Base-by-base conservation (phyloP, 2,113 vertebrate species). In the Myotis yumanensis region DNA sequence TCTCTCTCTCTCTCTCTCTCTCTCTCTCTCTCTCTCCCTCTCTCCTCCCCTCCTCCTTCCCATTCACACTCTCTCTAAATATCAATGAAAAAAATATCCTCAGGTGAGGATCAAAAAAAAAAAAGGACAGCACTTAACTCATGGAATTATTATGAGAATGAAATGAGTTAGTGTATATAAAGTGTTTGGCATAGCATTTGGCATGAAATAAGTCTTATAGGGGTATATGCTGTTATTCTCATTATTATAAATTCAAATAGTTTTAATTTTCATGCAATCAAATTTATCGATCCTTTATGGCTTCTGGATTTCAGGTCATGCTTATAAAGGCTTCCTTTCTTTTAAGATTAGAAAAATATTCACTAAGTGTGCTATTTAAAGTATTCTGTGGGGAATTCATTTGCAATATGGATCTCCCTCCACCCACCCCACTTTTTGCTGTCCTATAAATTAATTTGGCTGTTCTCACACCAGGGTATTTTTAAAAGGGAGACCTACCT, bases 191-290 rank as follows among this genome's bases (percentile, higher is more conserved):
- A 9, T 14, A 84, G 81, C 3, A 23, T 52, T 64, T 46, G 18
- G 30, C 22, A 7, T 51, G 71, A 83, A 89, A 37, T 77, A 51
- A 68, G 62, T 62, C 2, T 75, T 37, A 4, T 5, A 20, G 12
- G 32, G 4, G 23, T 16, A 20, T 12, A 11, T 69, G 69, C 30
- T 54, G 4, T 16, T 52, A 22, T 20, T 72, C 11, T 59, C 64
- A 54, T 73, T 62, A 54, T 86, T 59, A 71, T 87, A 46, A 28
- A 23, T 72, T 88, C 40, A 57, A 86, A 66, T 73, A 75, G 54
- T 57, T 79, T 91, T 86, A 40, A 79, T 80, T 72, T 87, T 62
- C 88, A 88, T 73, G 17, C 23, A 72, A 18, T 88, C 59, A 89
- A 66, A 51, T 71, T 35, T 81, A 77, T 28, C 11, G 64, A 73